A percentile compares a stretch with the other conserved stretches of the same genome.
Evolutionary conservation across 37 sponge, comb jelly and placozoan genomes (phyloP).

Genomic region (Diacarnus erythraeanus): DNA sequence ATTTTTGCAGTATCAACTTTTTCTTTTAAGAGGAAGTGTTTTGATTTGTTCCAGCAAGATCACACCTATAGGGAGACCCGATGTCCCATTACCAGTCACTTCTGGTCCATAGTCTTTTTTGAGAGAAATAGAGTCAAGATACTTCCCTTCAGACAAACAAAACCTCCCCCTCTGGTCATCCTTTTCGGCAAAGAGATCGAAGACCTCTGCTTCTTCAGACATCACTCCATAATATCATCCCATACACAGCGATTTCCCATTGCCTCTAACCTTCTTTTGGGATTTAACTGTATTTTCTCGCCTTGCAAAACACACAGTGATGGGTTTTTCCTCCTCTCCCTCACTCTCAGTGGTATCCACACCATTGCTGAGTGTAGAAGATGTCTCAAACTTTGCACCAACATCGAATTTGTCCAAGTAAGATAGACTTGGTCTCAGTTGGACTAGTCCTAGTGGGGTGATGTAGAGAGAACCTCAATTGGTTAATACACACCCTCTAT

Average conservation of each 20-base stretch:
- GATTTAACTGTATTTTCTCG: background rate
- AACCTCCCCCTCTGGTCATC: constrained; percentile 28
- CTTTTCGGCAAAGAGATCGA: constrained; percentile 41
- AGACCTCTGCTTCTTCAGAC: constrained; percentile 44
- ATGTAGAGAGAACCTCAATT: constrained; percentile 69
- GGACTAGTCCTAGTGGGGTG: constrained; percentile 59
- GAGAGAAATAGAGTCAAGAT: constrained; percentile 47
- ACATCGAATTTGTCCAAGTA: constrained; percentile 48
- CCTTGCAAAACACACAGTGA: constrained; percentile 48
- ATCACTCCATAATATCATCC: background rate
- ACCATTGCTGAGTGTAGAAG: constrained; percentile 1
- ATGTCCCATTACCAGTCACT: background rate
- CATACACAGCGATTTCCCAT: background rate
- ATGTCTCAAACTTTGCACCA: background rate
- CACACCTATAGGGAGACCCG: constrained; percentile 30
- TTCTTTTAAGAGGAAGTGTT: constrained; percentile 36
- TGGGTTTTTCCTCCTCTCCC: constrained; percentile 71
- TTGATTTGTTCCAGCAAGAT: constrained; percentile 29
- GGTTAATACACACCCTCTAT: background rate
- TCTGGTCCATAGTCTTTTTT: background rate
- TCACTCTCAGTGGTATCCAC: constrained; percentile 65
- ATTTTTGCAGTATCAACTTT: too few relatives aligned
- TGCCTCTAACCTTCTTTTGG: constrained; percentile 5
- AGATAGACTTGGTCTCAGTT: constrained; percentile 51
- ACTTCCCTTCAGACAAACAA: constrained; percentile 1